Percentiles rank a stretch among this genome's conserved stretches.
Conservation (phyloP, 2,797 vertebrate species). For the Manis crassicaudata region DNA sequence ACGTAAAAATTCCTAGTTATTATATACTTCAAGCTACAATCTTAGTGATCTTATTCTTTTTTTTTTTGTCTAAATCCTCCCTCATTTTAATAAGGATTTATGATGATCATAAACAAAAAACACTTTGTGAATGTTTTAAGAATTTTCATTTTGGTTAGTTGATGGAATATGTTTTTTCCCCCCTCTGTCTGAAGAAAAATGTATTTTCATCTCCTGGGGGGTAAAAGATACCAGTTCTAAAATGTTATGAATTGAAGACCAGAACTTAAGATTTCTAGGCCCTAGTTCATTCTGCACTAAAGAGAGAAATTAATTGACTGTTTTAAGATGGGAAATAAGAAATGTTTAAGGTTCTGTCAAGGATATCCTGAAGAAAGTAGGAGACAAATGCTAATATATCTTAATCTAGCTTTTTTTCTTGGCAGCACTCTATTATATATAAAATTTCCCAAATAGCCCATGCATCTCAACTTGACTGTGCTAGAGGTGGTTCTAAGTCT, state of each 20-base stretch:
- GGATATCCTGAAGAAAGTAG: neutral
- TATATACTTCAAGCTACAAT: neutral
- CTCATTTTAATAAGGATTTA: conserved; percentile 31
- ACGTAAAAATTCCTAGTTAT: neutral
- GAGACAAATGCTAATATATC: neutral
- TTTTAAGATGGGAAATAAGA: conserved; percentile 1
- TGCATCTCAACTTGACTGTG: neutral
- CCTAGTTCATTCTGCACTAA: neutral
- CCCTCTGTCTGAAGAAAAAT: neutral
- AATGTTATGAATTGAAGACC: neutral
- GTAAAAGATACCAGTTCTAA: conserved; percentile 5
- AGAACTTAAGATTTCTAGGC: conserved; percentile 3
- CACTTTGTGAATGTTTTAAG: neutral
- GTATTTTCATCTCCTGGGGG: neutral
- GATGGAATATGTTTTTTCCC: neutral
- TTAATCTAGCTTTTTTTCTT: neutral
- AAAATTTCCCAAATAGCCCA: neutral
- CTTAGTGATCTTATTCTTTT: neutral
- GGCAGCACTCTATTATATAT: neutral
- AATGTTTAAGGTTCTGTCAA: neutral
- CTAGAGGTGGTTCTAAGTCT: neutral
- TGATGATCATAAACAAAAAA: neutral
- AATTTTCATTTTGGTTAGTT: neutral
- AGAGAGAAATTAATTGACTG: neutral
- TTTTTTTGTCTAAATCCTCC: neutral